Conservation (phyloP, 2,888 invertebrate genomes). For the Lasioglossum marginatum region DNA sequence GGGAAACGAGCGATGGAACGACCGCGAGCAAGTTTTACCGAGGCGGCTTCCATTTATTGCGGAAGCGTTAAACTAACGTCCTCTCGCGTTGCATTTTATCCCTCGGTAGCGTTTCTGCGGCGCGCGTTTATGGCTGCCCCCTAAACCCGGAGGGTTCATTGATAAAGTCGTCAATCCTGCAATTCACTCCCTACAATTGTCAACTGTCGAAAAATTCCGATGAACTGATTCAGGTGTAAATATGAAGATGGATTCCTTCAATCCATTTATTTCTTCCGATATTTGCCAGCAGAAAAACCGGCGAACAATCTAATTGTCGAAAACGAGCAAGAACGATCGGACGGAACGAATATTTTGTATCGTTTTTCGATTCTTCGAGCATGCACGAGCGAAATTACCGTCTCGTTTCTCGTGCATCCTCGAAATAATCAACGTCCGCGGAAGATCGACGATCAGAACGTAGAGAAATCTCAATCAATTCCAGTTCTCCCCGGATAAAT, state of each 20-base stretch:
- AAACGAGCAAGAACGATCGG: background rate
- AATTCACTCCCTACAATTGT: no score
- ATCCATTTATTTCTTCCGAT: background rate
- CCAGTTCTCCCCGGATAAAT: constrained; percentile 28
- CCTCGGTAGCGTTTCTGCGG: background rate
- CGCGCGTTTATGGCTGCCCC: background rate
- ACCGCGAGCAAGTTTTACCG: background rate
- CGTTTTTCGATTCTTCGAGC: background rate
- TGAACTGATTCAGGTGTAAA: no score
- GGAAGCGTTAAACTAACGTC: constrained; percentile 22
- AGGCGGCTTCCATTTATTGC: constrained; percentile 28
- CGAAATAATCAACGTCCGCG: background rate
- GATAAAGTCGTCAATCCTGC: background rate
- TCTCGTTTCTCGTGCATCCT: background rate
- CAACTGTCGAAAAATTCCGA: no score
- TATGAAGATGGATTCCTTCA: no score
- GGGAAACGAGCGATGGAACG: constrained; percentile 23
- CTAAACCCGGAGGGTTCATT: background rate
- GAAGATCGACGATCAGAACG: background rate
- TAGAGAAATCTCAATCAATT: constrained; percentile 6
- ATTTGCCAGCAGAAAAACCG: background rate
- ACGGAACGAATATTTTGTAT: background rate
- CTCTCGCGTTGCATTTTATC: background rate
- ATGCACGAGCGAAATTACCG: background rate
- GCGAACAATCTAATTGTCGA: background rate